Percentiles rank a stretch among this genome's conserved stretches.
Conservation (phyloP, 2,797 vertebrate species). For the Pseudomugil tenellus region DNA sequence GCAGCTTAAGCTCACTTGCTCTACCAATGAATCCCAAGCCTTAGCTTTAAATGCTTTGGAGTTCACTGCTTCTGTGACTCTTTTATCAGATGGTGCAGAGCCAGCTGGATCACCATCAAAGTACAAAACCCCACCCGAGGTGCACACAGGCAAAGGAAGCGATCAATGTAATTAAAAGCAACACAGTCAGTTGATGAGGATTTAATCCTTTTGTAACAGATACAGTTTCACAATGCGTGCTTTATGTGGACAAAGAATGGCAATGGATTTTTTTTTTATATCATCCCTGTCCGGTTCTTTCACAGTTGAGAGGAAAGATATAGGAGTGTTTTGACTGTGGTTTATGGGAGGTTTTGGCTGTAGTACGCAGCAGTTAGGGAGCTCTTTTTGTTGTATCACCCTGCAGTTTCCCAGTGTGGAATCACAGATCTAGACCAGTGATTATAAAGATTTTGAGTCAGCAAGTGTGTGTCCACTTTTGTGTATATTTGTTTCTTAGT, state of each 20-base stretch:
- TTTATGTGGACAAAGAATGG: conserved; percentile 25
- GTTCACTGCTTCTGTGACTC: conserved; percentile 19
- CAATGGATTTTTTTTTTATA: conserved; percentile 41
- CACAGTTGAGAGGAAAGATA: conserved; percentile 40
- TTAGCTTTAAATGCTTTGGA: conserved; percentile 26
- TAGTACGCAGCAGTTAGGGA: conserved; percentile 61
- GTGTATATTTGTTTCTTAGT: conserved; percentile 43
- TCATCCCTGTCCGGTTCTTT: conserved; percentile 27
- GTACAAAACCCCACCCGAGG: conserved; percentile 14
- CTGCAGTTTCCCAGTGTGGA: conserved; percentile 66
- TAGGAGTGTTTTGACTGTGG: conserved; percentile 65
- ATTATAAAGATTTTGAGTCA: conserved; percentile 70
- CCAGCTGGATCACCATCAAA: conserved; percentile 55
- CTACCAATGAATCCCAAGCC: conserved; percentile 29
- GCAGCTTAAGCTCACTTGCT: conserved; percentile 5
- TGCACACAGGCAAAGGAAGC: conserved; percentile 18
- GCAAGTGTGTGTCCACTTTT: conserved; percentile 30
- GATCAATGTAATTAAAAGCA: conserved; percentile 28
- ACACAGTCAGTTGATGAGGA: conserved; percentile 22
- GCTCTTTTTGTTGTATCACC: conserved; percentile 64
- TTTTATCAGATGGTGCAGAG: conserved; percentile 46
- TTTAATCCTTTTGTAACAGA: conserved; percentile 30
- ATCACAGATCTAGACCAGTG: conserved; percentile 60
- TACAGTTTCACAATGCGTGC: conserved; percentile 20
- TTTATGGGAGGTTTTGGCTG: conserved; percentile 64